Conservation (phyloP, 2,888 invertebrate species). For the Stenoptilia bipunctidactyla region DNA sequence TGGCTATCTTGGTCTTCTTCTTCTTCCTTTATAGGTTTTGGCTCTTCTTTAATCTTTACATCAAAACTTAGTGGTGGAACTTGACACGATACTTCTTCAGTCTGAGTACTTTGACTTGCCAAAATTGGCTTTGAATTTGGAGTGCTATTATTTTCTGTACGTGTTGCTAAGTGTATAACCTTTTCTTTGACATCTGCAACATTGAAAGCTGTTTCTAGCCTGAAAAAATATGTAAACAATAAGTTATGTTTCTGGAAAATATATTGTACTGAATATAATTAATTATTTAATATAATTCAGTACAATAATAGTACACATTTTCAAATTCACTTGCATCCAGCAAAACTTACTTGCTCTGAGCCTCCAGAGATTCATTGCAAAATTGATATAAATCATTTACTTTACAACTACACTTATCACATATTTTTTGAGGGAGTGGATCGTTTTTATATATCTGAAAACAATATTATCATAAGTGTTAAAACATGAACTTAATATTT, state of each 20-base stretch:
- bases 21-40: conserved; percentile 33
- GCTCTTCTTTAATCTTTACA: conserved; percentile 35
- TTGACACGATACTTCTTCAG: not conserved
- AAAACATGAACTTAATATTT: conserved; percentile 7
- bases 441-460: conserved; percentile 75
- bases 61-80: no score
- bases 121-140: no score
- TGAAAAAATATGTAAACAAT: no score
- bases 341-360: conserved; percentile 67
- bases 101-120: no score
- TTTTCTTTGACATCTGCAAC: not conserved
- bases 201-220: not conserved
- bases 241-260: no score
- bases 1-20: conserved; percentile 15
- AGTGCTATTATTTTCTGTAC: no score
- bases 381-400: conserved; percentile 80
- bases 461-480: conserved; percentile 14
- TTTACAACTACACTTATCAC: conserved; percentile 78
- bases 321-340: not conserved
- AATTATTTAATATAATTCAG: no score
- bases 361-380: conserved; percentile 76
- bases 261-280: no score
- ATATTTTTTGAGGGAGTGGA: conserved; percentile 78
- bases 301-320: no score
- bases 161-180: no score